These are phyloP conservation scores for Sebastolobus altivelis DNA, from an alignment of 2,797 vertebrate genomes.

Conservation along the genomic window DNA sequence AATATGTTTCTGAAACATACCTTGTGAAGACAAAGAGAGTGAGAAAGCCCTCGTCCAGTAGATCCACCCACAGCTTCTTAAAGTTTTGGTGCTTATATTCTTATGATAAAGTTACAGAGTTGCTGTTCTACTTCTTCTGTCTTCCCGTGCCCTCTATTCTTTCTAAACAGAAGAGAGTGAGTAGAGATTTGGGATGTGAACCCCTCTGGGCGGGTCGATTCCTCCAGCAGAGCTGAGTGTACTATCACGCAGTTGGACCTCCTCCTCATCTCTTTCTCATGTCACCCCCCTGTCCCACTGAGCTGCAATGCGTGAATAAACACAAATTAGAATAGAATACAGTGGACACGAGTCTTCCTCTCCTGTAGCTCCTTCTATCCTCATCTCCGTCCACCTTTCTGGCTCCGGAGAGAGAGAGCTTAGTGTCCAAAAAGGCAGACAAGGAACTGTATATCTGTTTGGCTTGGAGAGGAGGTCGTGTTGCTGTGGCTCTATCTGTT, in stretches of 20 bases:
- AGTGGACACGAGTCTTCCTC: background rate
- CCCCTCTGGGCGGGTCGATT: constrained; percentile 24
- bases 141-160: background rate
- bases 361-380: background rate
- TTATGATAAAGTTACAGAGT: background rate
- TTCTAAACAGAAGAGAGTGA: background rate
- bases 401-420: background rate
- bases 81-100: background rate
- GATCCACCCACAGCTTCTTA: background rate
- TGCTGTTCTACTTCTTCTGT: constrained; percentile 4
- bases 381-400: background rate
- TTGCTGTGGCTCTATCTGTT: too few species aligned
- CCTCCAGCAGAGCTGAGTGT: constrained; percentile 4
- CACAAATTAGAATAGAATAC: background rate
- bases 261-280: constrained; percentile 60
- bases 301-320: background rate
- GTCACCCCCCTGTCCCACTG: background rate
- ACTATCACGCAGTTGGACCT: constrained; percentile 70
- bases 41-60: background rate
- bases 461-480: too few species aligned
- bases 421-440: background rate
- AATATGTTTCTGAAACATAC: constrained; percentile 34
- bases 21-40: constrained; percentile 18
- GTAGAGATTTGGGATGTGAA: constrained; percentile 19
- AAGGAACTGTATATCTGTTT: background rate